Evolutionary conservation across 2,113 vertebrate genomes (phyloP).

Genomic region (Macquaria australasica): DNA sequence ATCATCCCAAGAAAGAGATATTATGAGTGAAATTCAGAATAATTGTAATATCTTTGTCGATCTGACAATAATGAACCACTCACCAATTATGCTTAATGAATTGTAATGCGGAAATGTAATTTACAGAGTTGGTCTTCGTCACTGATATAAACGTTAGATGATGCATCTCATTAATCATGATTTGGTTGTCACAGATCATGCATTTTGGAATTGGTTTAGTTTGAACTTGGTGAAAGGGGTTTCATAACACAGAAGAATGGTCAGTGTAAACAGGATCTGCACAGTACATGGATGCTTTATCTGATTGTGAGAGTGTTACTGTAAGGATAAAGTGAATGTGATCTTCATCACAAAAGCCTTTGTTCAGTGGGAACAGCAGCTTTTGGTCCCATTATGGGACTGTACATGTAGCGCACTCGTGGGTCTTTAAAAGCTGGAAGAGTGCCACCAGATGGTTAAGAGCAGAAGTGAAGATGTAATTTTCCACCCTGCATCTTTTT

Average conservation of each 20-base stretch:
- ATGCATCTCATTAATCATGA: constrained; percentile 41
- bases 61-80: constrained; percentile 77
- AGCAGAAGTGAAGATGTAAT: constrained; percentile 68
- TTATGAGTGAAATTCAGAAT: constrained; percentile 77
- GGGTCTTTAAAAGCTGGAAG: constrained; percentile 78
- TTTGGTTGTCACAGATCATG: not conserved
- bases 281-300: constrained; percentile 24
- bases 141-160: constrained; percentile 45
- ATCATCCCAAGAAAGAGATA: constrained; percentile 66
- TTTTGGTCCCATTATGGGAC: constrained; percentile 58
- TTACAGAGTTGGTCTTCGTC: constrained; percentile 49
- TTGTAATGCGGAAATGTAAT: constrained; percentile 56
- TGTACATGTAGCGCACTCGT: constrained; percentile 33
- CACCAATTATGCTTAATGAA: constrained; percentile 64
- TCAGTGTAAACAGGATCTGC: constrained; percentile 16
- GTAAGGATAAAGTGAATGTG: constrained; percentile 39
- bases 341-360: constrained; percentile 74
- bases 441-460: constrained; percentile 86
- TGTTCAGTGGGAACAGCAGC: constrained; percentile 75
- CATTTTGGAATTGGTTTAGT: not conserved
- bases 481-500: constrained; percentile 40
- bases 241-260: not conserved
- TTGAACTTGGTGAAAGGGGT: not conserved
- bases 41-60: constrained; percentile 66
- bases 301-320: constrained; percentile 17